Percentiles rank a stretch among this genome's conserved stretches.
phyloP scores from a whole-genome alignment of 2,888 invertebrate genomes.

The Acleris cristana region DNA sequence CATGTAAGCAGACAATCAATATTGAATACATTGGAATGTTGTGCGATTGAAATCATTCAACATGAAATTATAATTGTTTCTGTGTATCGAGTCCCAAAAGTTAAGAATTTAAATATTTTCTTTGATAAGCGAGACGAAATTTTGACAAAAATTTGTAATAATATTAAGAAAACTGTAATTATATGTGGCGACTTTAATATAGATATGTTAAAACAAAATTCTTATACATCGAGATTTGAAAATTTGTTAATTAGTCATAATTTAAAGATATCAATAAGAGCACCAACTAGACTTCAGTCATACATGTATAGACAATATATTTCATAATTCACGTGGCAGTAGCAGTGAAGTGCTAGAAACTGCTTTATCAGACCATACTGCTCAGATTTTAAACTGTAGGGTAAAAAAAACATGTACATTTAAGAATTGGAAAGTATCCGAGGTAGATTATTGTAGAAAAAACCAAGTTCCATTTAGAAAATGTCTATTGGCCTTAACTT shows the following conservation, averaged over 20 bases:
- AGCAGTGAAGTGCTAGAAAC: background rate
- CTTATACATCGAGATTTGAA: background rate
- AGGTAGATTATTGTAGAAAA: background rate
- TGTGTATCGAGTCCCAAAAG: background rate
- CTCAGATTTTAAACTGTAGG: background rate
- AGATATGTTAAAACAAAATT: background rate
- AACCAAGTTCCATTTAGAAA: background rate
- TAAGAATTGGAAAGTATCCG: background rate
- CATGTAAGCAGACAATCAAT: background rate
- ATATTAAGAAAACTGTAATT: background rate
- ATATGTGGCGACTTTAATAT: conserved; percentile 6
- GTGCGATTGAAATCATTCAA: background rate
- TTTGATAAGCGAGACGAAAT: background rate
- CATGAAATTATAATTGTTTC: background rate
- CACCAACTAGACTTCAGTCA: background rate
- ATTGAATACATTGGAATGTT: background rate
- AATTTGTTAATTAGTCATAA: background rate
- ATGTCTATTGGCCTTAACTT: background rate
- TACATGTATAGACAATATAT: conserved; percentile 2
- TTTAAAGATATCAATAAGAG: background rate
- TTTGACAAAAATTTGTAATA: background rate
- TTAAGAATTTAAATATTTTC: background rate
- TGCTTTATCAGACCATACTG: background rate
- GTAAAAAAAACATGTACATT: background rate
- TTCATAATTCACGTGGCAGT: background rate